A percentile compares a stretch with the other conserved stretches of the same genome.
Evolutionary conservation across 2,113 vertebrate genomes (phyloP).

Genomic region (Alectura lathami): DNA sequence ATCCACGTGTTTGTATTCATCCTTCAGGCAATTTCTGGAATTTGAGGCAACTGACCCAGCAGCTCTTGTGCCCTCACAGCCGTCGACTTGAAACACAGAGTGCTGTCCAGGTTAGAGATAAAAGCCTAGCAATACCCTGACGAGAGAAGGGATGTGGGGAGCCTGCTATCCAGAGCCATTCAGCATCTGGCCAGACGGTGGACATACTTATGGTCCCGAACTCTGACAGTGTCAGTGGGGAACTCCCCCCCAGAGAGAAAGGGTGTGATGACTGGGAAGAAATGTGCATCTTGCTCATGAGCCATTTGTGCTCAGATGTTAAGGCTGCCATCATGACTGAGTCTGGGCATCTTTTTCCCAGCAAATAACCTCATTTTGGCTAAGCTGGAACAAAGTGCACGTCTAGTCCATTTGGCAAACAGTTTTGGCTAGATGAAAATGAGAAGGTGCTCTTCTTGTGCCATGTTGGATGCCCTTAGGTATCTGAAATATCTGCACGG

Average conservation of each 20-base stretch:
- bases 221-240: background rate
- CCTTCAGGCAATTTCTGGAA: constrained; percentile 30
- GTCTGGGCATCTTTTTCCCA: background rate
- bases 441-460: background rate
- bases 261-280: background rate
- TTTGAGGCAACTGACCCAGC: constrained; percentile 56
- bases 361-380: background rate
- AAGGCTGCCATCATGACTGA: background rate
- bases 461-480: background rate
- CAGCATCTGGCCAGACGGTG: background rate
- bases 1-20: background rate
- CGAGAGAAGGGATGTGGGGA: background rate
- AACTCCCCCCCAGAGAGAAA: background rate
- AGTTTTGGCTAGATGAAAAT: background rate
- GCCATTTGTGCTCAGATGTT: background rate
- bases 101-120: constrained; percentile 48
- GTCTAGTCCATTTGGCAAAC: background rate
- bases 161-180: background rate
- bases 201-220: background rate
- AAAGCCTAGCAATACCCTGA: background rate
- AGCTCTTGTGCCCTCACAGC: constrained; percentile 47
- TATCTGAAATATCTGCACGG: background rate
- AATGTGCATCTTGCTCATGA: background rate
- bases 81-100: background rate
- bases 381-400: background rate